Base-by-base conservation (phyloP, 2,113 vertebrate genomes). In the Struthio camelus region DNA sequence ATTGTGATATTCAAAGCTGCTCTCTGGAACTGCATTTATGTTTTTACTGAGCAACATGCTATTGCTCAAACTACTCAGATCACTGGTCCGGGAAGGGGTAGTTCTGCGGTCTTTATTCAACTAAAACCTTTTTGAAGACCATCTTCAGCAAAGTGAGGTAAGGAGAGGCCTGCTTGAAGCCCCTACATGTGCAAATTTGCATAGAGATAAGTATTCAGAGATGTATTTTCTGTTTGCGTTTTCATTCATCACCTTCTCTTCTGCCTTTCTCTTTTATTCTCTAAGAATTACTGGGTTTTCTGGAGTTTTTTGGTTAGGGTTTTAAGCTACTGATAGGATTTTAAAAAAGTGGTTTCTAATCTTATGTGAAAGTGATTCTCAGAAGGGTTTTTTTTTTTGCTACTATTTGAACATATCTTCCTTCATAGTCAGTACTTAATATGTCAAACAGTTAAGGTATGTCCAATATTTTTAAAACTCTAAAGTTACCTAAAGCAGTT, bases 21-120 rank as follows among this genome's bases (percentile, higher is more conserved):
- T 91, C 86, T 89, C 95, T 95, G 93, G 86, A 94, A 72, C 84
- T 91, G 10, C 19, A 11, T 67, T 86, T 66, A 56, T 69, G 66
- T 86, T 94, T 93, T 44, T 66, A 23, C 46, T 36, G 44, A 86
- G 83, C 67, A 90, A 17, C 70, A 48, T 44, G 71, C 85, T 61
- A 3, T 3, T 90, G 85, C 9, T 3, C 82, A 58, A 78, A 73
- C 54, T 73, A 6, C 76, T 69, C 82, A 53, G 53, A 80, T 53
- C 61, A 8, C 56, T 86, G 72, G 83, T 89, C 64, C 76, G 59
- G 83, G 69, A 67, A 59, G 32, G 28, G 30, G 30, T 36, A 61
- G 6, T 50, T 67, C 27, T 24, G 77, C 14, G 18, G 34, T 70
- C 50, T 78, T 48, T 2, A 3, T 75, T 80, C 3, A 24, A 50